Evolutionary conservation across 1,140 invertebrate genomes (phyloP), one percentile per base, ranked within the genome.

Genomic region (Bombus confusus): DNA sequence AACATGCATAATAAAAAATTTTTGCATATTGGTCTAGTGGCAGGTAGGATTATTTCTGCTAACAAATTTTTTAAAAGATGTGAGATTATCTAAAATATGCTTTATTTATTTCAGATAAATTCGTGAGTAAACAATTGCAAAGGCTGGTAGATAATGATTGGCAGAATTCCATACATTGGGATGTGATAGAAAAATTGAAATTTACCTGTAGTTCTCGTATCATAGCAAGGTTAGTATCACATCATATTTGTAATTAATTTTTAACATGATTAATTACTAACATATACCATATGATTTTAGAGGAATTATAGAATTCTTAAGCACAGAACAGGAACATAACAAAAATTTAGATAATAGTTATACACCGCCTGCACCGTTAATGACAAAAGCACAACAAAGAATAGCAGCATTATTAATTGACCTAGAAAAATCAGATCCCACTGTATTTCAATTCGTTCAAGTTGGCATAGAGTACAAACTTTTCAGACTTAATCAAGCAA

Each of bases 321-420:
- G 75, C 1, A 69, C 83, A 37, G 43, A 72, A 31, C 57, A 77
- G 12, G 9, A 74, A 3, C 0, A 39, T 34, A 31, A 75, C 10
- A 59, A 88, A 43, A 13, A 1, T n/a, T 73, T 93, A 13, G 92
- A 94, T 82, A 91, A 90, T n/a, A 89, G 69, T 18, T 73, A 92
- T 59, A 93, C 94, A 59, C 94, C 95, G 3, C 95, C 94, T 22
- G 95, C 95, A 34, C 95, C 94, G 13, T 41, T 94, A 31, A 94
- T 95, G 94, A 91, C 92, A 5, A 91, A 43, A 83, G 86, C 87
- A 12, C 90, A 93, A 28, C 94, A 95, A 85, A 94, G 91, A 78
- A 87, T 95, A 10, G 78, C 90, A 2, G 87, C 92, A 0, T 84
- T 95, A 41, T 89, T 95, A 15, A 41, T 85, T 31, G 85, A 90